phyloP scores from a whole-genome alignment of 2,113 vertebrate genomes.

The Heterotilapia buettikoferi region DNA sequence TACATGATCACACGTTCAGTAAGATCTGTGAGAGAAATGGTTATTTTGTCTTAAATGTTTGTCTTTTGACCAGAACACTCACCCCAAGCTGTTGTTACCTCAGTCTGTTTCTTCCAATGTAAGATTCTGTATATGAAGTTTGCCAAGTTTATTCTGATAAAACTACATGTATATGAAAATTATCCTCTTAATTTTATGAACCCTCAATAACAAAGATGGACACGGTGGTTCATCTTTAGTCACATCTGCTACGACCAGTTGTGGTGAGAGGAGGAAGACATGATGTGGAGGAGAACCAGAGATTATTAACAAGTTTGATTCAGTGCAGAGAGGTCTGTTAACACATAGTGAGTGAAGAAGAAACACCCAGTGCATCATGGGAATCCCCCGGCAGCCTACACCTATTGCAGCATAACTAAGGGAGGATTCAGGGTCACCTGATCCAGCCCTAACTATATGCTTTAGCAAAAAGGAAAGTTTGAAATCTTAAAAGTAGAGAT shows the following conservation, averaged over 20 bases:
- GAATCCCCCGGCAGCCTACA: accelerated
- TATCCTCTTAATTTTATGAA: not conserved
- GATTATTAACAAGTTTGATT: accelerated
- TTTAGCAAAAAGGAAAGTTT: not conserved
- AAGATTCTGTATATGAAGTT: not conserved
- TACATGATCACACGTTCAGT: not conserved
- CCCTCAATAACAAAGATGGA: accelerated
- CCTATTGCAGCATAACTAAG: not conserved
- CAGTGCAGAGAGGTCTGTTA: not conserved
- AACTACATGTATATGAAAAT: not conserved
- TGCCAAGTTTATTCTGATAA: not conserved
- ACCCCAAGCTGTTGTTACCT: not conserved
- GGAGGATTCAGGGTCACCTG: accelerated
- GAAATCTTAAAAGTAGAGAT: not conserved
- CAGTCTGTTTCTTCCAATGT: not conserved
- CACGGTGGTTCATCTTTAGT: not conserved
- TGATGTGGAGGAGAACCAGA: not conserved
- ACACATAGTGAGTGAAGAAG: not conserved
- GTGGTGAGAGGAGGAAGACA: not conserved
- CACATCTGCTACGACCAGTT: not conserved
- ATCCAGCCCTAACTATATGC: not conserved
- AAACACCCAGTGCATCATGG: not conserved
- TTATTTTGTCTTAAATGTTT: not conserved
- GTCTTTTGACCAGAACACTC: not conserved
- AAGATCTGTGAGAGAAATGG: not conserved